These are phyloP conservation scores for Eolophus roseicapilla DNA, from an alignment of 2,113 vertebrate genomes.

Conservation along the genomic window DNA sequence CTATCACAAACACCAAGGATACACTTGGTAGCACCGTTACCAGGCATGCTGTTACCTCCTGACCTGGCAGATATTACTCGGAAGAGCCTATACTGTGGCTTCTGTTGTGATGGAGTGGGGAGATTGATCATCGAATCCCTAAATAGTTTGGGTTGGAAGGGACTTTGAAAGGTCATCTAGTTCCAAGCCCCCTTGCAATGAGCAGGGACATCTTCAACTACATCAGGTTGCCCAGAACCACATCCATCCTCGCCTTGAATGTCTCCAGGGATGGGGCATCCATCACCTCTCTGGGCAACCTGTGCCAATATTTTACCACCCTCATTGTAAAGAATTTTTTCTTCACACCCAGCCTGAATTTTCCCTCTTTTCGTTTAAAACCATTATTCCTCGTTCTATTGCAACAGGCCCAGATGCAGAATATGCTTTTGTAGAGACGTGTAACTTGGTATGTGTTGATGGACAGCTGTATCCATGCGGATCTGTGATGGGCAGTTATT, in stretches of 20 bases:
- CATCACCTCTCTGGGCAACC: not conserved
- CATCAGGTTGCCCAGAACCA: not conserved
- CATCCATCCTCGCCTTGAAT: not conserved
- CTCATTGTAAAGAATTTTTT: not conserved
- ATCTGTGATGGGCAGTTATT: rapidly evolving
- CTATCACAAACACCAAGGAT: not conserved
- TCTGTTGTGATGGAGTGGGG: not conserved
- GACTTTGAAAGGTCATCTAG: not conserved
- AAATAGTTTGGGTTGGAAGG: not conserved
- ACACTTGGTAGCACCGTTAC: not conserved
- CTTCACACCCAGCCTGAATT: not conserved
- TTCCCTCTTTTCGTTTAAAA: not conserved
- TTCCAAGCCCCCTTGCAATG: not conserved
- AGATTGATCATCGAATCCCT: not conserved
- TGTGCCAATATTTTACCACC: not conserved
- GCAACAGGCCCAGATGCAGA: not conserved
- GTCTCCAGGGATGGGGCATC: not conserved
- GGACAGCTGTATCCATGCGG: not conserved
- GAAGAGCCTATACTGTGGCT: not conserved
- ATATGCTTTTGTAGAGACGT: rapidly evolving
- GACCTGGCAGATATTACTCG: not conserved
- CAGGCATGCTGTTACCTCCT: not conserved
- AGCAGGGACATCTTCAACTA: not conserved
- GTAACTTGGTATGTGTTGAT: too few relatives aligned
- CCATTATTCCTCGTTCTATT: not conserved